Percentiles rank a stretch among this genome's conserved stretches.
Evolutionary conservation across 2,888 invertebrate genomes (phyloP).

Genomic region (Melieria omissa): DNA sequence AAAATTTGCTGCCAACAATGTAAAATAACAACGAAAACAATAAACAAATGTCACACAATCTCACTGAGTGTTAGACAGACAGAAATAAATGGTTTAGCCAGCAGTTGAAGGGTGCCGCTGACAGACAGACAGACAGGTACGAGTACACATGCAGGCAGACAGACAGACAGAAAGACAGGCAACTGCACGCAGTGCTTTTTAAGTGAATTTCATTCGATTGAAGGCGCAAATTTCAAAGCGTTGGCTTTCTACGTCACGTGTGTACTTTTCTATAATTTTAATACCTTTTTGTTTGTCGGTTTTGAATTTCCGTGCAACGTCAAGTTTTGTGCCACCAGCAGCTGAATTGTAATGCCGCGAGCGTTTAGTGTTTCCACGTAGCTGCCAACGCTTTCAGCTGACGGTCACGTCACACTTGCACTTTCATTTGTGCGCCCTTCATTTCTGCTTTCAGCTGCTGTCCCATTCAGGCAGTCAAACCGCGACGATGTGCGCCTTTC

Average conservation of each 20-base stretch:
- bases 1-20: too few species aligned
- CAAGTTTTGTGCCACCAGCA: too few species aligned
- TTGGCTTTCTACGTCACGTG: too few species aligned
- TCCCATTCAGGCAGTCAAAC: constrained; percentile 2
- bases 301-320: too few species aligned
- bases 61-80: not conserved
- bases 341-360: too few species aligned
- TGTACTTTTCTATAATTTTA: too few species aligned
- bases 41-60: not conserved
- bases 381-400: constrained; percentile 18
- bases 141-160: not conserved
- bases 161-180: not conserved
- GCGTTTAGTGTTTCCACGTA: constrained; percentile 1
- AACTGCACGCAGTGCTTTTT: not conserved
- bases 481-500: not conserved
- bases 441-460: not conserved
- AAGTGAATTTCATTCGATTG: not conserved
- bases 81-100: not conserved
- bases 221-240: too few species aligned
- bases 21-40: not conserved
- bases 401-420: constrained; percentile 28
- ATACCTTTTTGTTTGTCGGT: too few species aligned
- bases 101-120: too few species aligned
- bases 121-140: not conserved
- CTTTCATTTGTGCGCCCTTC: constrained; percentile 14